Base-by-base conservation (phyloP, 2,888 invertebrate genomes). In the Tetragnatha montana region DNA sequence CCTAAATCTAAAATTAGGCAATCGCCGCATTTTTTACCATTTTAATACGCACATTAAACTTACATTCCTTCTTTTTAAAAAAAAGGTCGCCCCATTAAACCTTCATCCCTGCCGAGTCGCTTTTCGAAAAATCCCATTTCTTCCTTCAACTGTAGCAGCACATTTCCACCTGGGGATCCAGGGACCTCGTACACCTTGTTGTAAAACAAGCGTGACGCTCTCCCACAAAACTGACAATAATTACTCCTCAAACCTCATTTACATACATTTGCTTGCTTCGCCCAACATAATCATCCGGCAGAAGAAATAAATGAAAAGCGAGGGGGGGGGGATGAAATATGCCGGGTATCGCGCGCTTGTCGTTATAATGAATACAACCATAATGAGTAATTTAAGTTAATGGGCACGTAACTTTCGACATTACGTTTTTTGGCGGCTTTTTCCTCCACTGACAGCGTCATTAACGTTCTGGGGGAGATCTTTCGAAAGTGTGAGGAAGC, bases 361-460 rank as follows among this genome's bases (percentile, higher is more conserved):
- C 83, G 80, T 85, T 80, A 81, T 85, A 89, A 89, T 89, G 85
- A 89, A 86, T 89, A 85, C 89, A 85, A 86, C 84, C 89, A 89
- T 91, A 85, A 90, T 89, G 82, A 91, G 71, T 89, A 88, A 91
- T 87, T 89, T 89, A 88, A 86, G 81, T 81, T 89, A 88, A 89
- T 88, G 85, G 91, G 76, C 82, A 79, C 86, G 81, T 87, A 83
- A 69, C 75, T 81, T 82, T 76, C 50, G 71, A 70, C 75, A 35
- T 87, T 87, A 60, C 81, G 73, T 80, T 86, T 79, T 19, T 74
- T 22, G 17, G 14, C 21, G 19, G 49, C 19, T 86, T n/a, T 12
- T 51, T 10, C 35, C 35, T 79, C 51, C 47, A n/a, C 49, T 73
- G 86, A 73, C 80, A 47, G 74, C 22, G 80, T 80, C 80, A 74